phyloP scores from a whole-genome alignment of 2,888 invertebrate genomes.

The Lycocerus yunnanus region DNA sequence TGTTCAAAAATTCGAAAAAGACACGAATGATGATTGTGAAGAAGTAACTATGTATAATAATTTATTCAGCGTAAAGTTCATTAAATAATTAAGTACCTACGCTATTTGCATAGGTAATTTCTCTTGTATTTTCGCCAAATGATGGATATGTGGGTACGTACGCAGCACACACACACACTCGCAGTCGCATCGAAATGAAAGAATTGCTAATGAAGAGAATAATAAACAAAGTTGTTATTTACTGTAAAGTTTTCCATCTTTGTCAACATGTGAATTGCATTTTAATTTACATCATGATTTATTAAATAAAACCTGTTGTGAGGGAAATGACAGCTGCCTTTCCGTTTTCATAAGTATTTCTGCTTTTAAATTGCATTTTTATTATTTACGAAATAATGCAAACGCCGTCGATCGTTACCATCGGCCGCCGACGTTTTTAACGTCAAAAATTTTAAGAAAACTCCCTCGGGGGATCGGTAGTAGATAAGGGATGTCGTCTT shows the following conservation, averaged over 20 bases:
- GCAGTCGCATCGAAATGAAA: neutral
- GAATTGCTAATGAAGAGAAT: neutral
- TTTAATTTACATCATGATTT: conserved; percentile 25
- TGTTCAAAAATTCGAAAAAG: neutral
- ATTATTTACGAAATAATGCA: neutral
- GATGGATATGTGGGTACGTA: neutral
- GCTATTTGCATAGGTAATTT: neutral
- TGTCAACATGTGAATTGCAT: conserved; percentile 10
- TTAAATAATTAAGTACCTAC: neutral
- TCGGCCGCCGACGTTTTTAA: neutral
- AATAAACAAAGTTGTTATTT: neutral
- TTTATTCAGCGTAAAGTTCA: neutral
- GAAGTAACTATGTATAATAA: too few species aligned
- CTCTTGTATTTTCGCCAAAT: neutral
- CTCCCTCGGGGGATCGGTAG: neutral
- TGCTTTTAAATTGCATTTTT: neutral
- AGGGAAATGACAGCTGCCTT: conserved; percentile 25
- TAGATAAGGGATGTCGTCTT: conserved; percentile 17
- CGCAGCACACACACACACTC: too few species aligned
- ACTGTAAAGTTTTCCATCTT: neutral
- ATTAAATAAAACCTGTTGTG: conserved; percentile 18
- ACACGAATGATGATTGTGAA: neutral
- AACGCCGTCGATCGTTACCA: neutral
- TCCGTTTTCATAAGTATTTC: conserved; percentile 9
- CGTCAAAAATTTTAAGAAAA: neutral